Conservation (phyloP, 2,113 vertebrate genomes). For the Brachyhypopomus gauderio region DNA sequence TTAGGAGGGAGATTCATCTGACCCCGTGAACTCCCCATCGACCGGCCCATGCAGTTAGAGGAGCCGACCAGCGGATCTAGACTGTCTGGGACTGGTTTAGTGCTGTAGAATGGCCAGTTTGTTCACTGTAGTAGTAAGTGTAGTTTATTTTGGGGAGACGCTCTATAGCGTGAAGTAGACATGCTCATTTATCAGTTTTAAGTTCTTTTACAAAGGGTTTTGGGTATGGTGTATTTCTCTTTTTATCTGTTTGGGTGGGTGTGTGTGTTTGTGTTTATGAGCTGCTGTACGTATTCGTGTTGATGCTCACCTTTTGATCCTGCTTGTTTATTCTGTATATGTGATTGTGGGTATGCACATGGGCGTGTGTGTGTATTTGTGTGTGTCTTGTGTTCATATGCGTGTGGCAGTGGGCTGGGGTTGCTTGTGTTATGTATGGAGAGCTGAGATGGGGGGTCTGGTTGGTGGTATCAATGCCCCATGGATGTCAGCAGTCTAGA, state of each 20-base stretch:
- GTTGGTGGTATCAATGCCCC: background rate
- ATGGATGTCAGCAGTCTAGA: conserved; percentile 36
- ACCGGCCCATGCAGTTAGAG: conserved; percentile 17
- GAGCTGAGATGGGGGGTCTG: background rate
- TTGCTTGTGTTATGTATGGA: background rate
- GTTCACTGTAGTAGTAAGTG: background rate
- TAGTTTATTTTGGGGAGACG: conserved; percentile 9
- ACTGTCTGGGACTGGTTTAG: too few relatives aligned
- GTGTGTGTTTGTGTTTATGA: background rate
- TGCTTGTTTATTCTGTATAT: background rate
- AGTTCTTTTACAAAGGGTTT: conserved; percentile 1
- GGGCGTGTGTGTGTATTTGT: too few relatives aligned
- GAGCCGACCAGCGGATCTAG: background rate
- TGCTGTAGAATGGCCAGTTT: background rate
- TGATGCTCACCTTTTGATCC: too few relatives aligned
- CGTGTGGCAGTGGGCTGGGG: too few relatives aligned
- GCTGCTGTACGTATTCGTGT: background rate
- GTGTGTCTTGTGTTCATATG: too few relatives aligned
- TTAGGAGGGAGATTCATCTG: conserved; percentile 36
- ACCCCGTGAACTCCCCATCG: conserved; percentile 25
- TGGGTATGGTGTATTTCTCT: background rate
- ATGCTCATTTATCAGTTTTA: conserved; percentile 11
- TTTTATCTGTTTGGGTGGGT: background rate
- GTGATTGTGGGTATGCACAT: too few relatives aligned
- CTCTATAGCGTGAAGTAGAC: background rate